Evolutionary conservation across 2,888 invertebrate species (phyloP).

Genomic region (Meiosimyza decipiens): DNA sequence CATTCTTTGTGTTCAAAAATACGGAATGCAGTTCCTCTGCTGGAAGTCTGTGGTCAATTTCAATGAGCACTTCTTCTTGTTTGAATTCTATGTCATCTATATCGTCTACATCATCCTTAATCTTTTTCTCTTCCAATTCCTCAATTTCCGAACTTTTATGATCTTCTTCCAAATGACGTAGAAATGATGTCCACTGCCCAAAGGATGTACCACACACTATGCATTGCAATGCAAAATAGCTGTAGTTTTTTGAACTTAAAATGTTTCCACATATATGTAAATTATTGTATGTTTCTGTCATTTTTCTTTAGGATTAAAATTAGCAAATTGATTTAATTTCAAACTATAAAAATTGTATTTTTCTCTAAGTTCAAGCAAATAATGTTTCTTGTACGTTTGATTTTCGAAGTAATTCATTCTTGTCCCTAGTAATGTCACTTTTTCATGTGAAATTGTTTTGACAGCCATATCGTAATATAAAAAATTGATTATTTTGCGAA

Average conservation of each 20-base stretch:
- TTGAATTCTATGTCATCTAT: slow-evolving; percentile 3
- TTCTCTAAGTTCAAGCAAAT: too few relatives aligned
- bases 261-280: slow-evolving; percentile 39
- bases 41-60: neutral
- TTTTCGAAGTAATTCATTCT: too few relatives aligned
- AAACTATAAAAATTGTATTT: too few relatives aligned
- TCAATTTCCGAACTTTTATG: slow-evolving; percentile 13
- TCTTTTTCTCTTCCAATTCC: too few relatives aligned
- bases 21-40: slow-evolving; percentile 16
- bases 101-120: neutral
- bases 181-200: slow-evolving; percentile 39
- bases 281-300: slow-evolving; percentile 17
- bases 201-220: slow-evolving; percentile 30
- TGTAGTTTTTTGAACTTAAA: slow-evolving; percentile 39
- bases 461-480: too few relatives aligned
- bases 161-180: slow-evolving; percentile 32
- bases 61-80: neutral
- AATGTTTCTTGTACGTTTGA: too few relatives aligned
- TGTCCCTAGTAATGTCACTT: too few relatives aligned
- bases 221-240: slow-evolving; percentile 36
- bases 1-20: slow-evolving; percentile 24
- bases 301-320: neutral
- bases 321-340: too few relatives aligned
- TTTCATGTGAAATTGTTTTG: too few relatives aligned
- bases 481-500: too few relatives aligned